Evolutionary conservation across 2,888 invertebrate genomes (phyloP), one percentile per base, ranked within the genome.

Genomic region (Drosophila cyrtoloma): DNA sequence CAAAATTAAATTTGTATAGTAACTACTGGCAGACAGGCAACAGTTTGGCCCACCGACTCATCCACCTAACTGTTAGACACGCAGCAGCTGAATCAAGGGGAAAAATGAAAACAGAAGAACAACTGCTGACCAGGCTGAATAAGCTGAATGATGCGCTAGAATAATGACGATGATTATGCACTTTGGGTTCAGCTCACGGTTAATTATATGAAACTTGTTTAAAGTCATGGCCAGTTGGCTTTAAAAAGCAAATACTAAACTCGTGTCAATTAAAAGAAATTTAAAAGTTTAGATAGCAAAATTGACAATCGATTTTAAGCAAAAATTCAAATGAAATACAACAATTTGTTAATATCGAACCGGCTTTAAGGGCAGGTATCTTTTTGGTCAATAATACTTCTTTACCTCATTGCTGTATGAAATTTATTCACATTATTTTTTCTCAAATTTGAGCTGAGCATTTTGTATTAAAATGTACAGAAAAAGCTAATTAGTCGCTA

Each of bases 1-100:
- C 42, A 42, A 70, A 62, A 64, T 50, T 44, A 72, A 79, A 77
- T 81, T 79, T 73, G 81, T 81, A 77, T 77, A 64, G 58, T 57
- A 65, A 73, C 50, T 57, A 57, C 30, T 33, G 51, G 58, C 33
- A 63, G 35, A 58, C 19, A 60, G 35, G 35, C 61, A 56, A 42
- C 30, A 62, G 30, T 35, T 56, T 56, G 37, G 12, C 7, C 37
- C 19, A 26, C 4, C 28, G 7, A 26, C 10, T 7, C 55, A 32
- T 32, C n/a, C 10, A 42, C 10, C 2, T 35, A 5, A 19, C 19
- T 19, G 55, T 10, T 10, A 35, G 22, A 32, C n/a, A 16, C n/a
- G n/a, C 30, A 19, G n/a, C n/a, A 53, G 22, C 53, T 14, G 19
- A 55, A 30, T 37, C 64, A 47, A 2, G 52, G 6, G 47, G 16